These are phyloP conservation scores for Heteromormyrus szaboi DNA, from an alignment of 2,797 vertebrate species.

Conservation along the genomic window DNA sequence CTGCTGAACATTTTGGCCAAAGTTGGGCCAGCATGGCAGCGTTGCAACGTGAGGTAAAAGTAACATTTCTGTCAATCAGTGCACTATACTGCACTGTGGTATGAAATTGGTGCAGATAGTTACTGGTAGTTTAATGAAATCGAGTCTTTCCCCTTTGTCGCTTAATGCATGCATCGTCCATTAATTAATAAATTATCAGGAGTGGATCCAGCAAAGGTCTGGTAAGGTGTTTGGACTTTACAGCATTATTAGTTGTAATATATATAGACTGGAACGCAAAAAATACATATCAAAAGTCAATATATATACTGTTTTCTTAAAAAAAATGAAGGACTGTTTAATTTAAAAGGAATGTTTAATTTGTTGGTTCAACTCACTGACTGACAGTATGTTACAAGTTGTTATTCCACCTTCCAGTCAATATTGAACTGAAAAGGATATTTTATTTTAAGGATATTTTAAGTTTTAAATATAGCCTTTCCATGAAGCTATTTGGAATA, in stretches of 20 bases:
- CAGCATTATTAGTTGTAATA: neutral
- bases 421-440: neutral
- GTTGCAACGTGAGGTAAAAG: neutral
- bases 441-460: neutral
- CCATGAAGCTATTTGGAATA: slow-evolving; percentile 10
- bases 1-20: neutral
- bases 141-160: neutral
- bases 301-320: neutral
- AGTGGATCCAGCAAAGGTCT: slow-evolving; percentile 13
- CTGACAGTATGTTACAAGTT: neutral
- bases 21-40: neutral
- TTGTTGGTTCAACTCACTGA: slow-evolving; percentile 21
- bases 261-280: neutral
- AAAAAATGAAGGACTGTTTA: neutral
- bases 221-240: neutral
- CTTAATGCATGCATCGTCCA: neutral
- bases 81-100: neutral
- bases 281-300: neutral
- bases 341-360: slow-evolving; percentile 8
- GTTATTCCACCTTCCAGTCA: neutral
- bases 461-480: slow-evolving; percentile 4
- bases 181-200: neutral
- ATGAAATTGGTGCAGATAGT: neutral
- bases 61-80: neutral
- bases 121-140: neutral